Evolutionary conservation across 2,113 vertebrate genomes (phyloP).

Genomic region (Actenoides lindsayi): DNA sequence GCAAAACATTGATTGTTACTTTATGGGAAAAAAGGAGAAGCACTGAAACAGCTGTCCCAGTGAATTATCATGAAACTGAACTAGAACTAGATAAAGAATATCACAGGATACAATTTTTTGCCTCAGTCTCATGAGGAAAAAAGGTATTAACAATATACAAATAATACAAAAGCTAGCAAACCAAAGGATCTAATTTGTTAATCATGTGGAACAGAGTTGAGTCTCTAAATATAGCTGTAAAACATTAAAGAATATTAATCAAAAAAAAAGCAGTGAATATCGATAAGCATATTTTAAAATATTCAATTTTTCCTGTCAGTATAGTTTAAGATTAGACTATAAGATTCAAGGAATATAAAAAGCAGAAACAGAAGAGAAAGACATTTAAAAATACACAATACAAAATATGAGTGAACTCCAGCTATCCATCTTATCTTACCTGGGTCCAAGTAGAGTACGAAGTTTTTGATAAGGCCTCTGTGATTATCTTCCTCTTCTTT

Average conservation of each 20-base stretch:
- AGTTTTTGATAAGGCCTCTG: background rate
- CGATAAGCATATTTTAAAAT: background rate
- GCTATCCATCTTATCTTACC: background rate
- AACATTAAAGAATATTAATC: background rate
- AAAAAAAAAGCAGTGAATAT: background rate
- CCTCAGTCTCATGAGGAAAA: background rate
- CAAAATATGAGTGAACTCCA: background rate
- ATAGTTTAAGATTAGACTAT: background rate
- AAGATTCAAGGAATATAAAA: background rate
- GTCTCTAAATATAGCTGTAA: background rate
- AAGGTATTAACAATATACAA: background rate
- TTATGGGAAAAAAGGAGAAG: background rate
- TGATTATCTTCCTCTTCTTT: conserved; percentile 21
- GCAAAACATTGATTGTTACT: background rate
- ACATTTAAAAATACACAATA: background rate
- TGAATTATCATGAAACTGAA: background rate
- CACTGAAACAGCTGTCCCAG: background rate
- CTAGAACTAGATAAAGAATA: background rate
- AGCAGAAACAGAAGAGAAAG: background rate
- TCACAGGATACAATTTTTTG: background rate
- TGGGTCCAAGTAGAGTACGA: background rate
- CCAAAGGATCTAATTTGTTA: background rate
- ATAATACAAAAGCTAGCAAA: background rate
- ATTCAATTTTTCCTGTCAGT: background rate
- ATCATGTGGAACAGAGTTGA: background rate